Base-by-base conservation (phyloP, 2,888 invertebrate genomes). In the Malthinus flaveolus region DNA sequence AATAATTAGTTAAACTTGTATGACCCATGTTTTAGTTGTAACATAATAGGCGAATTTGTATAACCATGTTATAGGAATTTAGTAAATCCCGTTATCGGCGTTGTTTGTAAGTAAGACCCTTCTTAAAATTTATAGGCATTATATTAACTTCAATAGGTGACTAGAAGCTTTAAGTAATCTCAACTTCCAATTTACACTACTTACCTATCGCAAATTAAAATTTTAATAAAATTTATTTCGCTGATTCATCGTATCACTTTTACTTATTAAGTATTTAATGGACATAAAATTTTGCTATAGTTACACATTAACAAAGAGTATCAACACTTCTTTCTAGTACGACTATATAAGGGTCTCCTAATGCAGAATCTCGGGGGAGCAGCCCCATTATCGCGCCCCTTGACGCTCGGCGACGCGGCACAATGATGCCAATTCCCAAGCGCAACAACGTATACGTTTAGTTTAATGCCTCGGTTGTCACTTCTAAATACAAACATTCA, bases 371-470 rank as follows among this genome's bases (percentile, higher is more conserved):
- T 74, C 75, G 63, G 65, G 78, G 75, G 77, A 76, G 71, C 73
- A 70, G 73, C 71, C 74, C 77, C 76, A 78, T 78, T 78, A 78
- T 78, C 76, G 74, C 74, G 75, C 76, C 76, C 76, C 74, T 69
- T 68, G 68, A 66, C 62, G 71, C 67, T 70, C 72, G 68, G 60
- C 74, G 72, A 71, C 73, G 72, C 69, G 68, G 71, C 73, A 62
- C 75, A 75, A 75, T 73, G 74, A 75, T 75, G 73, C 74, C 75
- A 76, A 76, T 76, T 75, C 75, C 76, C 75, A 66, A 68, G 73
- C 71, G 76, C 75, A 71, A 73, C 75, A 75, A 75, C 74, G 73
- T 73, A 76, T 75, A 75, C 74, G 75, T 76, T 75, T 75, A 74
- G 75, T 76, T 76, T 76, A 75, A 76, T 74, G 75, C 74, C 68